Evolutionary conservation across 2,113 vertebrate species (phyloP), one percentile per base, ranked within the genome.

Genomic region (Plectropomus leopardus): DNA sequence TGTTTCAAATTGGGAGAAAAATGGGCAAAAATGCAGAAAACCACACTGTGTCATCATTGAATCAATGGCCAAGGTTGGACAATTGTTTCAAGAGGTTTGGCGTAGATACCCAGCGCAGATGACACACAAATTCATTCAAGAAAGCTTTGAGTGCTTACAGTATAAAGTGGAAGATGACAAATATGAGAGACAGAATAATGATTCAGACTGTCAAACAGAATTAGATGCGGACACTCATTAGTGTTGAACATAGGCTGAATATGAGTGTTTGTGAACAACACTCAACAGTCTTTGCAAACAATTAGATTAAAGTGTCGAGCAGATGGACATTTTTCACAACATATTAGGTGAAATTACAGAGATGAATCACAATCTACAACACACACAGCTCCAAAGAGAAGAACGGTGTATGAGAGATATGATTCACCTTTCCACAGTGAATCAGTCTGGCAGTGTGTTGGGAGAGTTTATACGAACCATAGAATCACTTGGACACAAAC

Each of bases 391-490:
- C 58, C 23, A 72, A 23, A 55, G 24, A 78, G 42, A n/a, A 75
- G 48, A 67, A 70, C 58, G 14, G 67, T 74, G 68, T 28, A 53
- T 45, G 60, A 81, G 51, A 81, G 8, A 26, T 40, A 40, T 84
- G 78, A 83, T 71, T 78, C 58, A 82, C 72, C 78, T 60, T 48
- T 51, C 72, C 44, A 36, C 61, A 60, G 32, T 82, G 81, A 89
- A 87, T 88, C 78, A 55, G 45, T 48, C 78, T 75, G 88, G 73
- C 83, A 82, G 34, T 3, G 40, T 30, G 66, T 61, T 79, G 32
- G 55, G 36, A 54, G 72, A 72, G 67, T 34, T 84, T 83, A 87
- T 65, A 36, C 11, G 24, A 74, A 78, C 67, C 76, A 65, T 65
- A 61, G 69, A 81, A 85, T 86, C 64, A 30, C 7, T 80, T 28